Percentiles rank a stretch among this genome's conserved stretches.
phyloP scores from a whole-genome alignment of 2,797 vertebrate genomes.

The Percopsis omiscomaycus region DNA sequence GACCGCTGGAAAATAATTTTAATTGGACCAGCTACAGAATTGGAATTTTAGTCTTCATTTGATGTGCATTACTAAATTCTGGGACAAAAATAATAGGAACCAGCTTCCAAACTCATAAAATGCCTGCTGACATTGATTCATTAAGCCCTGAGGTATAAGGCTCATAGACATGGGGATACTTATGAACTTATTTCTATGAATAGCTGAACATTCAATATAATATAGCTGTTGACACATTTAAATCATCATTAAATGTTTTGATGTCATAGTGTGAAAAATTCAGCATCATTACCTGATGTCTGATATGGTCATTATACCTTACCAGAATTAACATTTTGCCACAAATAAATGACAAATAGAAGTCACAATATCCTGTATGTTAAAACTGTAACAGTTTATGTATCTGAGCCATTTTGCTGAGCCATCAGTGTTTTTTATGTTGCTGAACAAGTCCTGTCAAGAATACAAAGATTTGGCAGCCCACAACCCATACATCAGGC shows the following conservation, averaged over 20 bases:
- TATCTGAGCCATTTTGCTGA: constrained; percentile 1
- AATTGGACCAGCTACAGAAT: not conserved
- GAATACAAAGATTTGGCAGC: constrained; percentile 41
- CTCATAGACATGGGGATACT: no score
- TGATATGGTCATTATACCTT: no score
- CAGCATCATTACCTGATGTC: no score
- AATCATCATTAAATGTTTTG: no score
- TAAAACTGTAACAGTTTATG: constrained; percentile 4
- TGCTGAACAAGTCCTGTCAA: constrained; percentile 21
- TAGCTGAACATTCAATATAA: no score
- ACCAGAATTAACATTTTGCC: no score
- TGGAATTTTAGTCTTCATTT: constrained; percentile 7
- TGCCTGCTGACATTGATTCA: constrained; percentile 7
- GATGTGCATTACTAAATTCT: constrained; percentile 8
- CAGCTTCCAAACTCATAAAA: not conserved
- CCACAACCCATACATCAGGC: constrained; percentile 13
- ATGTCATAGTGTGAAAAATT: no score
- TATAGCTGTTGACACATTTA: no score
- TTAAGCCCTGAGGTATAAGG: not conserved
- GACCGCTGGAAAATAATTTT: not conserved
- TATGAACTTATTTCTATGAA: no score
- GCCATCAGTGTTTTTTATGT: constrained; percentile 14
- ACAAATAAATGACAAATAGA: not conserved
- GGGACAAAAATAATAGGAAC: constrained; percentile 7
- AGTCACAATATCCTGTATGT: constrained; percentile 24